These are phyloP conservation scores for Parthenolecanium corni DNA, from an alignment of 2,888 invertebrate species.

Conservation along the genomic window DNA sequence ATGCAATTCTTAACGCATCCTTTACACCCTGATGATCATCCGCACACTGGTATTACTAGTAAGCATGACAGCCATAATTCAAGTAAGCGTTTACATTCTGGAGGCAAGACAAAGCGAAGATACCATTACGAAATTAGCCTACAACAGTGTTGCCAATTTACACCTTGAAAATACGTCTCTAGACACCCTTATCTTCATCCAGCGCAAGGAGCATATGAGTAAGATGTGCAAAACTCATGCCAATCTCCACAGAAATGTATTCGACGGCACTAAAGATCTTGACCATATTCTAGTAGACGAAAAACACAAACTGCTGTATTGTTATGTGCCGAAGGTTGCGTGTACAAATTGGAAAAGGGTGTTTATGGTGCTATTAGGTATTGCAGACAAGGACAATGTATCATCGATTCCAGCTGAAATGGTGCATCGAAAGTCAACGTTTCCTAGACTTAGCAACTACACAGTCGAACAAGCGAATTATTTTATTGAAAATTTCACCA, in stretches of 20 bases:
- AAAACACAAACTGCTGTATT: constrained; percentile 71
- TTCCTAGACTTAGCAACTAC: constrained; percentile 49
- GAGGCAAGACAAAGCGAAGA: constrained; percentile 2
- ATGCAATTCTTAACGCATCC: too few relatives aligned
- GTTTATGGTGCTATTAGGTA: constrained; percentile 65
- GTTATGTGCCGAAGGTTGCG: constrained; percentile 90
- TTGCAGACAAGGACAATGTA: constrained; percentile 48
- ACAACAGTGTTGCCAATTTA: too few relatives aligned
- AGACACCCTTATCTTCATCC: constrained; percentile 31
- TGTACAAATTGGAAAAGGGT: constrained; percentile 92
- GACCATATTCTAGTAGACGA: constrained; percentile 76
- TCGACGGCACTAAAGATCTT: constrained; percentile 43
- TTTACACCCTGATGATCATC: constrained; percentile 21
- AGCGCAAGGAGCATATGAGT: constrained; percentile 48
- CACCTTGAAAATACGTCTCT: too few relatives aligned
- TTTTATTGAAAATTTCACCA: constrained; percentile 64
- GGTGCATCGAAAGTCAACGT: constrained; percentile 61
- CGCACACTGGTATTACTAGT: constrained; percentile 11
- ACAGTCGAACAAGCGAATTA: constrained; percentile 49
- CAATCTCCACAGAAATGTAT: constrained; percentile 35
- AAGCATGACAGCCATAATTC: constrained; percentile 19
- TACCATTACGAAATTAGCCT: too few relatives aligned
- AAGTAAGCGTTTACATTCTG: constrained; percentile 13
- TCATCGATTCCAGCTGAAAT: constrained; percentile 61
- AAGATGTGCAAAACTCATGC: constrained; percentile 42